Percentiles rank a stretch among this genome's conserved stretches.
Evolutionary conservation across 2,113 vertebrate genomes (phyloP).

Genomic region (Scophthalmus maximus): DNA sequence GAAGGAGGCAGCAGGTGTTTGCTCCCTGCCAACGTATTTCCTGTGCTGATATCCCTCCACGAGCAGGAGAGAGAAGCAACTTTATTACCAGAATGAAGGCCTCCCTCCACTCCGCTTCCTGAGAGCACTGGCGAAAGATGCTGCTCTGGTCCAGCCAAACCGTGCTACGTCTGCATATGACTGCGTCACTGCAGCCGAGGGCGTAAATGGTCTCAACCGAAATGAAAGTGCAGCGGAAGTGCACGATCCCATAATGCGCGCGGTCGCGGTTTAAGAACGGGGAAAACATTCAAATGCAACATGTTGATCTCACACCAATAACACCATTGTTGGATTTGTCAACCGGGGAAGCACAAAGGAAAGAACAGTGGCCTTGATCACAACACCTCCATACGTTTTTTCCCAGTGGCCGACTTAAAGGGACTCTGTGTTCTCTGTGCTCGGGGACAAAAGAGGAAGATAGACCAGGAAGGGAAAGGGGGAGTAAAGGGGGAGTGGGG

Average conservation of each 20-base stretch:
- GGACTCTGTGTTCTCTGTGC: slow-evolving; percentile 69
- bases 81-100: slow-evolving; percentile 20
- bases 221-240: not conserved
- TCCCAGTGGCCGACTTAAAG: slow-evolving; percentile 60
- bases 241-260: not conserved
- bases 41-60: slow-evolving; percentile 71
- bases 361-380: slow-evolving; percentile 50
- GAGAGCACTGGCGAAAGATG: not conserved
- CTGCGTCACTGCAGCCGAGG: not conserved
- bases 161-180: not conserved
- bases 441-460: slow-evolving; percentile 78
- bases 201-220: slow-evolving; percentile 20
- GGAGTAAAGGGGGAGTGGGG: slow-evolving; percentile 25
- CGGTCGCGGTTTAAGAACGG: slow-evolving; percentile 1
- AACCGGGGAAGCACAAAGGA: slow-evolving; percentile 33
- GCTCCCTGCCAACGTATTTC: slow-evolving; percentile 79
- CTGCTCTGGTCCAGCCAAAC: slow-evolving; percentile 20
- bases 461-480: slow-evolving; percentile 70
- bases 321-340: slow-evolving; percentile 27
- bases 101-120: slow-evolving; percentile 24
- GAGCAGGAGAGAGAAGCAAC: slow-evolving; percentile 28
- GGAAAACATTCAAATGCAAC: slow-evolving; percentile 3
- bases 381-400: slow-evolving; percentile 56
- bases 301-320: slow-evolving; percentile 35
- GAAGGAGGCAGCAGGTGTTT: slow-evolving; percentile 81